Conservation (phyloP, 2,797 vertebrate genomes). For the Danio jaintianensis region DNA sequence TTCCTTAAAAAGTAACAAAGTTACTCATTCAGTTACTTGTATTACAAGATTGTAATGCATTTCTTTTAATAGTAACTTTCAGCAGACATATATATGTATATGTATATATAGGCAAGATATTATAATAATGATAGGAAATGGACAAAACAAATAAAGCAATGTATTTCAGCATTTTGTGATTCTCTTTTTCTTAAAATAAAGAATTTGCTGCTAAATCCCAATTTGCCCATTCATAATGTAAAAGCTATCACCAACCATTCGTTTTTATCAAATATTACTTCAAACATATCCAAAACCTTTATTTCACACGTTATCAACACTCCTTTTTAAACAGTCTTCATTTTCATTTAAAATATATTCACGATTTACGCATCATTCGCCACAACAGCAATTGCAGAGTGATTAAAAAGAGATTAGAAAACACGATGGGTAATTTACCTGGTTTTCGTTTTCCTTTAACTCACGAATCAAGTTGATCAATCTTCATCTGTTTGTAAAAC, state of each 20-base stretch:
- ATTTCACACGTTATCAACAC: background rate
- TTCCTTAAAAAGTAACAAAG: no score
- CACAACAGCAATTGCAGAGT: background rate
- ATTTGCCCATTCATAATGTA: background rate
- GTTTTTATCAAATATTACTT: background rate
- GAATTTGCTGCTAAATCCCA: background rate
- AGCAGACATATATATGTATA: no score
- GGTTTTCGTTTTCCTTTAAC: conserved; percentile 8
- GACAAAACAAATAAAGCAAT: background rate
- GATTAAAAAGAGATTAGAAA: conserved; percentile 2
- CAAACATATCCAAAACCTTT: background rate
- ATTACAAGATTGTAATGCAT: no score
- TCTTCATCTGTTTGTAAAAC: conserved; percentile 17
- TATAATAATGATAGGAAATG: background rate
- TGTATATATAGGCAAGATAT: no score
- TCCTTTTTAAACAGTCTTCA: background rate
- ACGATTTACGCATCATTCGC: background rate
- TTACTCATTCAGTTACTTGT: no score
- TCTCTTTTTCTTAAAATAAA: background rate
- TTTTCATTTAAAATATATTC: background rate
- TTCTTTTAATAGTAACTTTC: no score
- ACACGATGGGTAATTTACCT: conserved; percentile 17
- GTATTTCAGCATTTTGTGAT: background rate
- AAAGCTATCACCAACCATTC: background rate
- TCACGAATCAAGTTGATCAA: conserved; percentile 21